phyloP scores from a whole-genome alignment of 2,113 vertebrate genomes.

The Montifringilla adamsi region DNA sequence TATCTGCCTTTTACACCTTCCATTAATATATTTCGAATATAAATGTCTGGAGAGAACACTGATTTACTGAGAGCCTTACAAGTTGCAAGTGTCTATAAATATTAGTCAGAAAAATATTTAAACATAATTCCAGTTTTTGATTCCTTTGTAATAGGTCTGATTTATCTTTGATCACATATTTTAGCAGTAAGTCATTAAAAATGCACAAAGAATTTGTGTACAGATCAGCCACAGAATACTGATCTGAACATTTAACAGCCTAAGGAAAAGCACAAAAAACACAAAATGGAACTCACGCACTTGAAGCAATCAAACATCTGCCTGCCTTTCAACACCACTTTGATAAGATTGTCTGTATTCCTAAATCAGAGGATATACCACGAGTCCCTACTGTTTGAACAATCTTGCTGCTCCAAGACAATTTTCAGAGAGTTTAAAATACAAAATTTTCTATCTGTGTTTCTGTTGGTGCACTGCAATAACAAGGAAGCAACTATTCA shows the following conservation, averaged over 20 bases:
- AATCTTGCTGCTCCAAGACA: accelerated
- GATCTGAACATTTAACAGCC: not conserved
- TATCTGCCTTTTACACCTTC: not conserved
- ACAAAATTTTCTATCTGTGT: not conserved
- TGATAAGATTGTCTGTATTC: not conserved
- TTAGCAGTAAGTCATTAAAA: not conserved
- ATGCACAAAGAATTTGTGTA: not conserved
- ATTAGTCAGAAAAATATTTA: not conserved
- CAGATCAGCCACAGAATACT: not conserved
- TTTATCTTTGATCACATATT: constrained; percentile 4
- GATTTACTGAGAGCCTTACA: not conserved
- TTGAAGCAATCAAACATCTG: constrained; percentile 12
- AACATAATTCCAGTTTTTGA: not conserved
- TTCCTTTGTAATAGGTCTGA: not conserved
- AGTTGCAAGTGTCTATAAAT: not conserved
- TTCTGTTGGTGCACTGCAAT: not conserved
- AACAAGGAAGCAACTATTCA: constrained; percentile 39
- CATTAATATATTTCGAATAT: not conserved
- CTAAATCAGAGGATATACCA: not conserved
- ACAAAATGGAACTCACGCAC: not conserved
- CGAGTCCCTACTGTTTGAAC: not conserved
- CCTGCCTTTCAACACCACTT: not conserved
- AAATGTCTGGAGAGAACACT: not conserved
- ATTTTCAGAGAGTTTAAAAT: not conserved
- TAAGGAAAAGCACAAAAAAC: not conserved